Evolutionary conservation across 2,797 vertebrate genomes (phyloP), one percentile per base, ranked within the genome.

Genomic region (Cichlasoma orientale): DNA sequence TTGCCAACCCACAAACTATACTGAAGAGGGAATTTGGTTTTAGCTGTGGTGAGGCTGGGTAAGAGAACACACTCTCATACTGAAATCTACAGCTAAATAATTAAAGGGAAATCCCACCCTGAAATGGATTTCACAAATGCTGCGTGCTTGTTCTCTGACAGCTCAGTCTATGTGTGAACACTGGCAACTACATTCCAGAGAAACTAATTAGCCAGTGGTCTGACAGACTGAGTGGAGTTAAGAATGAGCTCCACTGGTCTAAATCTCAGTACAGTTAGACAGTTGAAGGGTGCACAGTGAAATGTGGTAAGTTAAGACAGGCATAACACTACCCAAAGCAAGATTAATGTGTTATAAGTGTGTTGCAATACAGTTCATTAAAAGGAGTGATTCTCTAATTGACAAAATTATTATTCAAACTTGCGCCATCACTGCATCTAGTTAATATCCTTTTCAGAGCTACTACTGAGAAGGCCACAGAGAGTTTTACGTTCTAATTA

Each of bases 131-230:
- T 86, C 75, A 79, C 61, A 85, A 85, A 85, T 79, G 56, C 57
- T 78, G 80, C 57, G 74, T 75, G 76, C 81, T 89, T 92, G 79
- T 87, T 88, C 71, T 85, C 58, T 79, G 74, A 82, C 80, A 82
- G 82, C 82, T 84, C 56, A 76, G 70, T 38, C 75, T 77, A 50
- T 82, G 74, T 78, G 87, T 86, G 84, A 92, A 89, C 75, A 82
- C 44, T 80, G 58, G 70, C 72, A 88, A 84, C 77, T 78, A 80
- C 80, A 86, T 89, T 91, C 79, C 84, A 89, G 75, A 82, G 70
- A 84, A 89, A 82, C 82, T 89, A 87, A 91, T 92, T 91, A 88
- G 75, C 79, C 74, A 84, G 72, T 74, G 77, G 79, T 86, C 81
- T 88, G 78, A 89, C 80, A 89, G 82, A 77, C 70, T 59, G 78